Evolutionary conservation across 2,888 invertebrate genomes (phyloP).

Genomic region (Trichopoda pennipes): DNA sequence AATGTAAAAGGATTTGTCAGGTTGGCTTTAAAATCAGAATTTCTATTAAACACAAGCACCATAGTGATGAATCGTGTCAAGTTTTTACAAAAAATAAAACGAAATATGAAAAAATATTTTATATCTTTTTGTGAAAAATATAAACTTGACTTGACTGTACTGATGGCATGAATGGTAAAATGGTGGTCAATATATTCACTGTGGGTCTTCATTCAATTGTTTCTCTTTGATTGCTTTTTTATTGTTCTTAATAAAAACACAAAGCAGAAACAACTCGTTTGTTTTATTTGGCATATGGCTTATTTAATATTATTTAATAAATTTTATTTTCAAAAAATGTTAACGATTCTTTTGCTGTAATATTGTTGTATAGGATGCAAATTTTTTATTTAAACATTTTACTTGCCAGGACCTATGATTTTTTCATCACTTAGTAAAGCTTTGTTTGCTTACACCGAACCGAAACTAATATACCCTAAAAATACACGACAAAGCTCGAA

Average conservation of each 20-base stretch:
- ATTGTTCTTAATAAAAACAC: not conserved
- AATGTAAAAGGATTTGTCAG: not conserved
- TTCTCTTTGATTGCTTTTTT: slow-evolving; percentile 9
- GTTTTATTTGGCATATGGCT: slow-evolving; percentile 35
- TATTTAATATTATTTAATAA: slow-evolving; percentile 7
- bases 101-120: too few species aligned
- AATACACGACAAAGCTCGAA: too few species aligned
- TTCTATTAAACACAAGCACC: too few species aligned
- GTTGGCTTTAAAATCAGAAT: not conserved
- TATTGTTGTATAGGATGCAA: not conserved
- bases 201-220: not conserved
- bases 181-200: slow-evolving; percentile 9
- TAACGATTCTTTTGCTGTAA: slow-evolving; percentile 21
- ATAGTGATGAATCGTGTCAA: too few species aligned
- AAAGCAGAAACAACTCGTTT: not conserved
- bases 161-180: not conserved
- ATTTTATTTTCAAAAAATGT: slow-evolving; percentile 6
- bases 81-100: too few species aligned
- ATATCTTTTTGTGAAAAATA: too few species aligned
- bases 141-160: too few species aligned
- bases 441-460: too few species aligned
- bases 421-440: not conserved
- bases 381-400: not conserved
- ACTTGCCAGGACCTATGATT: not conserved
- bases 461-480: too few species aligned